Conservation (phyloP, 2,888 invertebrate genomes). For the Sinhomidia bicolor region DNA sequence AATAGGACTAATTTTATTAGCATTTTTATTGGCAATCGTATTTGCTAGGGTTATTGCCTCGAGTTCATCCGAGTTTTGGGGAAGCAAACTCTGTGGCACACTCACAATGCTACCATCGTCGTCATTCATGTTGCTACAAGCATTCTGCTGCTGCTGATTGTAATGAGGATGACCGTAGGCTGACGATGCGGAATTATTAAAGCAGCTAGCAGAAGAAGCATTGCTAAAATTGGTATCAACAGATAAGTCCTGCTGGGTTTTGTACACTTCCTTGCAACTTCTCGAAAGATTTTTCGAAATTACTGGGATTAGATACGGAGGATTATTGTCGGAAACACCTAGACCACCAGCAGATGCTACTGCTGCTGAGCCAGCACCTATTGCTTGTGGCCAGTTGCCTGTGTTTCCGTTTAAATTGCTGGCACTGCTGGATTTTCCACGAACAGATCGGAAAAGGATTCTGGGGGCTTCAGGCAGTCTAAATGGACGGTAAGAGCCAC, state of each 20-base stretch:
- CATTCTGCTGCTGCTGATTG: not conserved
- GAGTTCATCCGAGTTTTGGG: constrained; percentile 70
- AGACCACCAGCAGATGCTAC: constrained; percentile 4
- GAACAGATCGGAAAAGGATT: constrained; percentile 79
- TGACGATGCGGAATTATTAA: constrained; percentile 44
- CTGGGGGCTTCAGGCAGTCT: constrained; percentile 78
- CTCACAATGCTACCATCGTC: constrained; percentile 42
- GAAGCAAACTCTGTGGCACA: constrained; percentile 64
- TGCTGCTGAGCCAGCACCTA: not conserved
- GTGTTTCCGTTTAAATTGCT: constrained; percentile 23
- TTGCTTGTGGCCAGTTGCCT: constrained; percentile 39
- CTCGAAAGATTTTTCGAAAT: constrained; percentile 53
- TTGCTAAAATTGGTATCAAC: constrained; percentile 58
- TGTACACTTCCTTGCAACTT: constrained; percentile 63
- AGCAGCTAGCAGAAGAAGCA: not conserved
- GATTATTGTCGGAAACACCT: constrained; percentile 46
- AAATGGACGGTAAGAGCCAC: constrained; percentile 78
- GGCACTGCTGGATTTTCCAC: constrained; percentile 74
- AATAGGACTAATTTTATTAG: constrained; percentile 77
- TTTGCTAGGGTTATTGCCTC: constrained; percentile 76
- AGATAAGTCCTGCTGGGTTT: constrained; percentile 61
- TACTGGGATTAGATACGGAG: constrained; percentile 55
- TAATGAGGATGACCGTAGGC: constrained; percentile 39
- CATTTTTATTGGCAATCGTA: constrained; percentile 77
- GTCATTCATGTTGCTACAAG: not conserved